Base-by-base conservation (phyloP, 2,797 vertebrate genomes). In the Liparis tanakae region DNA sequence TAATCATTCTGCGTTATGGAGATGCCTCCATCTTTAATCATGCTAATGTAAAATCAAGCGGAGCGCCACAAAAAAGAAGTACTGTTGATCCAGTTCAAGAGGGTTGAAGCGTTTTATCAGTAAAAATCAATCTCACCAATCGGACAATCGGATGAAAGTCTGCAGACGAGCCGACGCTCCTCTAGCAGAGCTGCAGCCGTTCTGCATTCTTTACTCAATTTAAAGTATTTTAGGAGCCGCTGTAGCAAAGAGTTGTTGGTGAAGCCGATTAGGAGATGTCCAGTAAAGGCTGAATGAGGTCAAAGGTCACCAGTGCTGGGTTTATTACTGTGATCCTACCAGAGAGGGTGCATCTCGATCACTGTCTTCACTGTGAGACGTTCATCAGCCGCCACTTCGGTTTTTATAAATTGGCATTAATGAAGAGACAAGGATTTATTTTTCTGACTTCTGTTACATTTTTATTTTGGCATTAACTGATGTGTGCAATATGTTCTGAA, bases 121-220 rank as follows among this genome's bases (percentile, higher is more conserved):
- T 61, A 55, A 54, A 75, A 65, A 64, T 74, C 17, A 55, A 57
- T 79, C 67, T 77, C 20, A 20, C 70, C 53, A 75, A 50, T 70
- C 76, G 82, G 90, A 91, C 91, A 93, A 93, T 92, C 90, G 83
- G 74, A 66, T 5, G 30, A 79, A 81, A 72, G 85, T 72, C 90
- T 87, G 88, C 87, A 80, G 79, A 85, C 59, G 86, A 89, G 83
- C 85, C 75, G 51, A 72, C 20, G 20, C 72, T 67, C 67, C 10
- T 22, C 9, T 61, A 78, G 80, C 65, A 67, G 76, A 85, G 54
- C 51, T n/a, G 74, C 80, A 79, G 73, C 67, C 2, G 3, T 36
- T 76, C 57, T 69, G n/a, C 39, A 37, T 70, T 82, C 0, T 7
- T 79, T 84, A 73, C 33, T 69, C 53, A 58, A 55, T 46, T 44